Conservation (phyloP, 2,113 vertebrate species). For the Austrofundulus limnaeus region DNA sequence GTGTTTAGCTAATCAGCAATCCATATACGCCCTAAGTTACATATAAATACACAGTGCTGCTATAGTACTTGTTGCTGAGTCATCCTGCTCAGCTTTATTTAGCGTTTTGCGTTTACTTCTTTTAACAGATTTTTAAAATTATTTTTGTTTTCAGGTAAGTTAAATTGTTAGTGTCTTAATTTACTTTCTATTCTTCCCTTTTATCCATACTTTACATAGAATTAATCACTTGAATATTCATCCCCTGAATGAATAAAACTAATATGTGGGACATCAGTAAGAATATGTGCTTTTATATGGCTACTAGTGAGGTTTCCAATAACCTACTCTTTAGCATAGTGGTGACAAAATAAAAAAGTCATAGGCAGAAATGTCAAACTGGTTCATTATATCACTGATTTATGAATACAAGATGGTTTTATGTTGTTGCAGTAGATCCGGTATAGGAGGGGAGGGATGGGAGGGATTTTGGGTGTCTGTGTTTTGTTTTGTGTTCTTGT, state of each 20-base stretch:
- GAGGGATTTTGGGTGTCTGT: too few species aligned
- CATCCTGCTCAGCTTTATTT: conserved; percentile 1
- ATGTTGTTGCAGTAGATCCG: too few species aligned
- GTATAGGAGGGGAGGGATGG: too few species aligned
- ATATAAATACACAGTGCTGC: conserved; percentile 7
- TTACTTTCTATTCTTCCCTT: background rate
- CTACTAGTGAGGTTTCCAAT: too few species aligned
- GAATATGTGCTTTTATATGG: too few species aligned
- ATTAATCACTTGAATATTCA: background rate
- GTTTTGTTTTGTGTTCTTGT: too few species aligned
- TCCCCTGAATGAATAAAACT: background rate
- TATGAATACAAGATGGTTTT: too few species aligned
- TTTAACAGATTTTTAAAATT: background rate
- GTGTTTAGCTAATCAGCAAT: conserved; percentile 26
- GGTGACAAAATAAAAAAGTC: too few species aligned
- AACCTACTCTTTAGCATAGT: background rate
- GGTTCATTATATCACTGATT: too few species aligned
- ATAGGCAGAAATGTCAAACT: too few species aligned
- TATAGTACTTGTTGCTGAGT: background rate
- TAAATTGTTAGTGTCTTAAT: background rate
- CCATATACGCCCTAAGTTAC: background rate
- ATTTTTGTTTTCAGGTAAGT: background rate
- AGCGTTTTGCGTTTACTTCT: background rate
- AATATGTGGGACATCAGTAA: too few species aligned
- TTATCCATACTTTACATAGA: background rate